A percentile compares a stretch with the other conserved stretches of the same genome.
phyloP scores from a whole-genome alignment of 2,797 vertebrate species.

The Vireo griseus region DNA sequence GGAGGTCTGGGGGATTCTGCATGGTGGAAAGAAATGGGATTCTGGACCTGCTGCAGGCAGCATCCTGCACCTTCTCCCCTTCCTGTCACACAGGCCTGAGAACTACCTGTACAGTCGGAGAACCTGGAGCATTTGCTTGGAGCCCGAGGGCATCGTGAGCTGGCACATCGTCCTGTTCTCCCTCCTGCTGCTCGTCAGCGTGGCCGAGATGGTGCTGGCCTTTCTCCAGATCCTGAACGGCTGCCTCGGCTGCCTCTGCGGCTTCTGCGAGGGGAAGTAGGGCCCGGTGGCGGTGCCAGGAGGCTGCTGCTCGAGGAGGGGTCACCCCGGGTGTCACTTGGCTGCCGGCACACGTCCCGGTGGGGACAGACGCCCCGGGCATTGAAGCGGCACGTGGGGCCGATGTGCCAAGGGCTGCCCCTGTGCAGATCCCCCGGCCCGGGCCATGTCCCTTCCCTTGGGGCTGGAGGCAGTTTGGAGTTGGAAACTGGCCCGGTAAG shows the following conservation, averaged over 20 bases:
- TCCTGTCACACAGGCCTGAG: background rate
- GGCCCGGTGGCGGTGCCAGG: fast-evolving
- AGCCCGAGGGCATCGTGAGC: conserved; percentile 76
- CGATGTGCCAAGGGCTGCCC: background rate
- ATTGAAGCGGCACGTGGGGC: fast-evolving
- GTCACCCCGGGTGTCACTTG: fast-evolving
- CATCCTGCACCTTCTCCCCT: background rate
- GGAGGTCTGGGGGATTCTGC: background rate
- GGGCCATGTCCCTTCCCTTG: fast-evolving
- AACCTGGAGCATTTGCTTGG: conserved; percentile 73
- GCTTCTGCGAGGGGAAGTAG: conserved; percentile 81
- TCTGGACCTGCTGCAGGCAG: background rate
- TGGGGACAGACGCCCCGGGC: fast-evolving
- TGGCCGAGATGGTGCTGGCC: conserved; percentile 81
- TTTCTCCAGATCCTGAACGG: conserved; percentile 86
- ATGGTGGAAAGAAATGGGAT: fast-evolving
- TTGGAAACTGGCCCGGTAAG: fast-evolving
- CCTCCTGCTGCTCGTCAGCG: conserved; percentile 75
- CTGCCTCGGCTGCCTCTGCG: conserved; percentile 84
- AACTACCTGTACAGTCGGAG: conserved; percentile 55
- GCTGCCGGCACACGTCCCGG: background rate
- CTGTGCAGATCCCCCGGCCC: fast-evolving
- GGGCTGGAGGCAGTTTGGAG: background rate
- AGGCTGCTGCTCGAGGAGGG: background rate
- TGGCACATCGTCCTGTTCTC: conserved; percentile 88